Evolutionary conservation across 1,140 invertebrate species (phyloP), one percentile per base, ranked within the genome.

Genomic region (Matsumurasca onukii): DNA sequence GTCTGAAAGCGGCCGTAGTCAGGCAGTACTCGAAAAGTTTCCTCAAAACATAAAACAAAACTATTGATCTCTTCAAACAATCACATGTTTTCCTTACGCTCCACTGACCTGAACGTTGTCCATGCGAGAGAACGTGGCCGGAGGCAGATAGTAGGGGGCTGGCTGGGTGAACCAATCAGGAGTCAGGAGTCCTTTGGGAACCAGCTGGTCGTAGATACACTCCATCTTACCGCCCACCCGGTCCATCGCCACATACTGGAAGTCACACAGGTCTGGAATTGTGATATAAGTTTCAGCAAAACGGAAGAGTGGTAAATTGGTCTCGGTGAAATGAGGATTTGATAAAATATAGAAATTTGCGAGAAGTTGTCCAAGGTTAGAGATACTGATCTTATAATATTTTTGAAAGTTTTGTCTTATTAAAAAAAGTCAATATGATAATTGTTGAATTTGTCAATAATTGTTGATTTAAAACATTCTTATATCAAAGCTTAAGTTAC

Each of bases 241-340:
- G 66, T 80, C 76, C 71, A 94, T 82, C 25, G 95, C 93, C 51
- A 97, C 78, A 79, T 90, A 97, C 81, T 97, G 95, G 79, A 94
- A 97, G 80, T 98, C 95, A 79, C 87, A 90, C 68, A 97, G 80
- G 75, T 84, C 93, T 94, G 73, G 72, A 81, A 22, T 31, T 9
- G 25, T 61, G n/a, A n/a, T n/a, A n/a, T n/a, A n/a, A n/a, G n/a
- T 25, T 25, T 61, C 17, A 22, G 3, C 25, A 27, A 12, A 52
- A 52, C 12, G 2, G 25, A 25, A 52, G 25, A 24, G 17, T 61
- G 22, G 22, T 13, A 62, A 55, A 9, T 55, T 55, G 29, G 25
- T 9, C 9, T 1, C 52, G 29, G 52, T 55, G 52, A n/a, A 17
- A 55, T 24, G 52, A n/a, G n/a, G n/a, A n/a, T n/a, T n/a, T n/a